Percentiles rank a stretch among this genome's conserved stretches.
Evolutionary conservation across 2,113 vertebrate genomes (phyloP).

Genomic region (Lucifuga dentata): DNA sequence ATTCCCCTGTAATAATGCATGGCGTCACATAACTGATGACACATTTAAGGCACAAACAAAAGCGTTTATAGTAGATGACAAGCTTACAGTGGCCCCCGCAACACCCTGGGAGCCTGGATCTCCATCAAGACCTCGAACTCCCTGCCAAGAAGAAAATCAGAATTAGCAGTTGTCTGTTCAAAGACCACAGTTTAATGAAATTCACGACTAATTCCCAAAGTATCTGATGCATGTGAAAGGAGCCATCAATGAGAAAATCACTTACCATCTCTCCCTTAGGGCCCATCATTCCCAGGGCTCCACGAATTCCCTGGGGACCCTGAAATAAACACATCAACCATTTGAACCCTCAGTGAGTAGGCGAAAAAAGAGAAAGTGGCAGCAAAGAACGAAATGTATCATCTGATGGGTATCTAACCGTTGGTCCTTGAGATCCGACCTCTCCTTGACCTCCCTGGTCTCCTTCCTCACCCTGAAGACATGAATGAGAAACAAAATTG

Average conservation of each 20-base stretch:
- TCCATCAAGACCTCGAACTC: slow-evolving; percentile 91
- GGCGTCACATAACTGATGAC: neutral
- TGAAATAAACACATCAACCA: slow-evolving; percentile 72
- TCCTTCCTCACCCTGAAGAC: slow-evolving; percentile 92
- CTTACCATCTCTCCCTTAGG: slow-evolving; percentile 92
- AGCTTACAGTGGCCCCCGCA: slow-evolving; percentile 89
- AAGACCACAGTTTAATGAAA: too few relatives aligned
- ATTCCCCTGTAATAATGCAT: slow-evolving; percentile 86
- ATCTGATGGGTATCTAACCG: slow-evolving; percentile 83
- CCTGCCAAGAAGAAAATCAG: slow-evolving; percentile 78
- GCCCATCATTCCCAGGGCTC: slow-evolving; percentile 90
- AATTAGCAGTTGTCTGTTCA: neutral
- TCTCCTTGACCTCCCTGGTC: slow-evolving; percentile 91
- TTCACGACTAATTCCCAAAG: neutral
- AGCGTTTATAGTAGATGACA: neutral
- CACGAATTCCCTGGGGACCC: slow-evolving; percentile 91
- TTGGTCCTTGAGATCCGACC: slow-evolving; percentile 90
- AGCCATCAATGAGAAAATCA: neutral
- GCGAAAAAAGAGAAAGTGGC: neutral
- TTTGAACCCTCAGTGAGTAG: slow-evolving; percentile 27
- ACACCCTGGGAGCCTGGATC: slow-evolving; percentile 91
- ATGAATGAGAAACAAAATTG: slow-evolving; percentile 12
- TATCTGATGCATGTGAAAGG: neutral
- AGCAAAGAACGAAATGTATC: neutral
- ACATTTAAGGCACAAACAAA: slow-evolving; percentile 5